Evolutionary conservation across 1,140 invertebrate genomes (phyloP).

Genomic region (Psix sp.): DNA sequence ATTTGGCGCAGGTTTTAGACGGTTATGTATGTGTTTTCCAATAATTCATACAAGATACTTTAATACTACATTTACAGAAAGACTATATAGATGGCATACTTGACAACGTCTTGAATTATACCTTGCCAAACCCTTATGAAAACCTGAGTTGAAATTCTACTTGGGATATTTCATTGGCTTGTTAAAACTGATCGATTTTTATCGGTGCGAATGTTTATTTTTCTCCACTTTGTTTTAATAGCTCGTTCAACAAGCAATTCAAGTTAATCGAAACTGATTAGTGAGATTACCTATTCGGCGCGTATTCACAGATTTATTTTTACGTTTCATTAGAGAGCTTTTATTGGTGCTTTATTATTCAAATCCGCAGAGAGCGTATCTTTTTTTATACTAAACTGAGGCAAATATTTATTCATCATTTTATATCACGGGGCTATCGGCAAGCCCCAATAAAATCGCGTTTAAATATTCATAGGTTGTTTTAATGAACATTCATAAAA

Average conservation of each 20-base stretch:
- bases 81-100: too few species aligned
- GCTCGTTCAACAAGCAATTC: background rate
- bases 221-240: background rate
- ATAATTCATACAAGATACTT: too few species aligned
- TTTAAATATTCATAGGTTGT: slow-evolving; percentile 18
- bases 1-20: too few species aligned
- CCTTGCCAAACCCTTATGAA: too few species aligned
- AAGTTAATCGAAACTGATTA: slow-evolving; percentile 1
- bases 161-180: too few species aligned
- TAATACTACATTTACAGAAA: too few species aligned
- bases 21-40: too few species aligned
- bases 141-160: too few species aligned
- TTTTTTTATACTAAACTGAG: slow-evolving; percentile 13
- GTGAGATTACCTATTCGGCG: background rate
- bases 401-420: slow-evolving; percentile 28
- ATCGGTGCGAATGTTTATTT: too few species aligned
- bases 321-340: background rate
- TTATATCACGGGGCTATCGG: background rate
- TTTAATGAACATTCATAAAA: too few species aligned
- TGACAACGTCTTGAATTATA: too few species aligned
- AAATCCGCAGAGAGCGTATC: slow-evolving; percentile 5
- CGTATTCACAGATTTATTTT: slow-evolving; percentile 4
- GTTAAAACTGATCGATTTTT: too few species aligned
- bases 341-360: slow-evolving; percentile 13
- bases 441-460: slow-evolving; percentile 8